These are phyloP conservation scores for Trichopoda pennipes DNA, from an alignment of 2,888 invertebrate genomes.

Conservation along the genomic window DNA sequence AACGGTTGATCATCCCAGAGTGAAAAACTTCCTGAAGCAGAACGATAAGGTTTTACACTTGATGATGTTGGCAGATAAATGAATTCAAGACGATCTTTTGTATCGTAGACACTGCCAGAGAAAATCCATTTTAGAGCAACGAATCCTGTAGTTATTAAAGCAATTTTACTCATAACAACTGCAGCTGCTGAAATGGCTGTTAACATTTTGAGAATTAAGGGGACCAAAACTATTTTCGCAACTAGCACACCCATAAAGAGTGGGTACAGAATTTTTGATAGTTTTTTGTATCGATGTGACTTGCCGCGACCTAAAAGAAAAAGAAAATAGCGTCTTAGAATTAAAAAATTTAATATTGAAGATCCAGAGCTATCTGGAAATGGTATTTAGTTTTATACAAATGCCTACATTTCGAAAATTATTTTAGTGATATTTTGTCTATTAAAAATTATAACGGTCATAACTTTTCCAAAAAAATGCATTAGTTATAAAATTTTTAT, in stretches of 20 bases:
- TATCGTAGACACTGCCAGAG: conserved; percentile 56
- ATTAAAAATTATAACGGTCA: too few species aligned
- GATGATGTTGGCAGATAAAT: conserved; percentile 71
- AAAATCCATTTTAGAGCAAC: conserved; percentile 77
- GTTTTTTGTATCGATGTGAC: conserved; percentile 80
- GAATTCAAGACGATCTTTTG: conserved; percentile 73
- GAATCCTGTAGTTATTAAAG: conserved; percentile 75
- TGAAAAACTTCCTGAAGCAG: conserved; percentile 43
- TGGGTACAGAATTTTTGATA: conserved; percentile 84
- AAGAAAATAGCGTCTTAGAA: too few species aligned
- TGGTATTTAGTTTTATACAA: too few species aligned
- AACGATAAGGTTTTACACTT: conserved; percentile 61
- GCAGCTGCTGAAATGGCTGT: conserved; percentile 85
- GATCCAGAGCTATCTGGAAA: too few species aligned
- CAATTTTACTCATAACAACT: conserved; percentile 79
- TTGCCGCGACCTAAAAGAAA: conserved; percentile 75
- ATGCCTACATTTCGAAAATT: too few species aligned
- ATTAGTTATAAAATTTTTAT: too few species aligned
- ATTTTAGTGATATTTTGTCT: too few species aligned
- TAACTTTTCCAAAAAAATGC: too few species aligned
- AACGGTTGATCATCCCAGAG: conserved; percentile 57
- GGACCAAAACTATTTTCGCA: conserved; percentile 86
- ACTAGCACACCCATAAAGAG: conserved; percentile 84
- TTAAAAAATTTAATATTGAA: too few species aligned
- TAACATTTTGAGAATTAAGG: conserved; percentile 86